Percentiles rank a stretch among this genome's conserved stretches.
Conservation (phyloP, 2,888 invertebrate genomes). For the Abrostola triplasia region DNA sequence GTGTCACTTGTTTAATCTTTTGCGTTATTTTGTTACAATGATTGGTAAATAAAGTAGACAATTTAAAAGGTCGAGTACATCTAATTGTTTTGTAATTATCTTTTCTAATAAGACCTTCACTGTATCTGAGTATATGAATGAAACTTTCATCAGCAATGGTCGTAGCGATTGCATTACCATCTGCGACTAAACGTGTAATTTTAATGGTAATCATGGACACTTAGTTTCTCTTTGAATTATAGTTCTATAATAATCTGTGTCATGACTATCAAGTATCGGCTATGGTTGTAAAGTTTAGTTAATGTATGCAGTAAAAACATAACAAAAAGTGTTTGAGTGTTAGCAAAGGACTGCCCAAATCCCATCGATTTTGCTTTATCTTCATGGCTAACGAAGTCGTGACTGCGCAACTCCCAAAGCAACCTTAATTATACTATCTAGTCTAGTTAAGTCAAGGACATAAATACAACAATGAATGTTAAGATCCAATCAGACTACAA, state of each 20-base stretch:
- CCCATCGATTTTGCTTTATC: background rate
- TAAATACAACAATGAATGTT: background rate
- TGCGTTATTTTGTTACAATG: slow-evolving; percentile 14
- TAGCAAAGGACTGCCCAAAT: background rate
- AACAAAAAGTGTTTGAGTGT: background rate
- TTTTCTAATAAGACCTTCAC: background rate
- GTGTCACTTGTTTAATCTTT: slow-evolving; percentile 22
- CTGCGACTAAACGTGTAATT: slow-evolving; percentile 37
- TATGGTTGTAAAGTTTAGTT: slow-evolving; percentile 14
- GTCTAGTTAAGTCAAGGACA: background rate
- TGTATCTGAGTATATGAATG: slow-evolving; percentile 13
- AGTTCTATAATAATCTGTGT: slow-evolving; percentile 26
- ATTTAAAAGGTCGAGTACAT: slow-evolving; percentile 9
- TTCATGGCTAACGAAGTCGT: background rate
- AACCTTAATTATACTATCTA: background rate
- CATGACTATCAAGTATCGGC: slow-evolving; percentile 23
- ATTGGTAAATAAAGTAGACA: slow-evolving; percentile 13
- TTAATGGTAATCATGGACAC: slow-evolving; percentile 42
- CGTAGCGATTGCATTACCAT: slow-evolving; percentile 32
- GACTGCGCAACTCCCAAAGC: background rate
- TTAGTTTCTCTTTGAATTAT: slow-evolving; percentile 36
- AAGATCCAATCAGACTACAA: no score
- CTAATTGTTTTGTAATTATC: slow-evolving; percentile 10
- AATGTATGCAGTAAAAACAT: slow-evolving; percentile 13
- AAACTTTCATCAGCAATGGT: slow-evolving; percentile 26